Conservation (phyloP, 2,113 vertebrate genomes). For the Trogon melanurus region DNA sequence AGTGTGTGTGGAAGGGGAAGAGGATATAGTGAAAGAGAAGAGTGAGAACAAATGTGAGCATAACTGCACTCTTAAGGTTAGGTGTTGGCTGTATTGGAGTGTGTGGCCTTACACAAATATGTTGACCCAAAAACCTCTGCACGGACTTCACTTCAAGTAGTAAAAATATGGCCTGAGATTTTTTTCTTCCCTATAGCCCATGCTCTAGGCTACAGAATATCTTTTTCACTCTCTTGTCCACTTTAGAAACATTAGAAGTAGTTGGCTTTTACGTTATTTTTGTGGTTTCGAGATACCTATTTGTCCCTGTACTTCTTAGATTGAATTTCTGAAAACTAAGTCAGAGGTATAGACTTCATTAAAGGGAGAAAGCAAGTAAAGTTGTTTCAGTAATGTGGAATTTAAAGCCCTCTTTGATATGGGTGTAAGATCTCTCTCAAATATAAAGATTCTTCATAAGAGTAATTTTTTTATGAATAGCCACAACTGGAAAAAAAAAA, state of each 20-base stretch:
- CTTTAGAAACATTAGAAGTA: neutral
- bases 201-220: neutral
- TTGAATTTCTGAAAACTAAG: neutral
- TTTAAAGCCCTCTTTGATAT: neutral
- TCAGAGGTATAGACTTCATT: neutral
- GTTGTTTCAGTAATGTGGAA: neutral
- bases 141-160: neutral
- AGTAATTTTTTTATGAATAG: neutral
- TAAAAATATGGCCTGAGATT: neutral
- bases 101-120: neutral
- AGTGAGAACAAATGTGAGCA: neutral
- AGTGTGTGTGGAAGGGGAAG: neutral
- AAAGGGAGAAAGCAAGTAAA: neutral
- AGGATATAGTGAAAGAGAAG: neutral
- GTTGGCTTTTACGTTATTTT: neutral
- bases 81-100: neutral
- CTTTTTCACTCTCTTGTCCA: neutral
- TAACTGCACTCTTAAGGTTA: neutral
- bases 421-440: neutral
- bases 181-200: neutral
- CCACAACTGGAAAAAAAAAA: neutral
- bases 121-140: neutral
- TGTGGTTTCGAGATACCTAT: neutral
- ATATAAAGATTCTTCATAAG: neutral
- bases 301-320: neutral